Conservation (phyloP, 1,140 invertebrate genomes). For the Goniozus legneri region DNA sequence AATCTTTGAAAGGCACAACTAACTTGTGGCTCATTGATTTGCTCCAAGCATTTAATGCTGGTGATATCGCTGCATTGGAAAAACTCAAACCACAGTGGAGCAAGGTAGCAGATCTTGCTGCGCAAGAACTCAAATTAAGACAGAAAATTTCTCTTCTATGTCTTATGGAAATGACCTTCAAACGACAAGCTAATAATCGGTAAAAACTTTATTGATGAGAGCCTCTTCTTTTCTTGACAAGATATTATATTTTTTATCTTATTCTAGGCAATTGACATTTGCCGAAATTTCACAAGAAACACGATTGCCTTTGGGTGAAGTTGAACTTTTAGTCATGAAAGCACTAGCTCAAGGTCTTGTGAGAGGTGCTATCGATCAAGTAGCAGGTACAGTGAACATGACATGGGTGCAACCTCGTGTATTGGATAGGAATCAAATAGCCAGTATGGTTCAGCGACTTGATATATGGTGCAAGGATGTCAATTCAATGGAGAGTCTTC, state of each 20-base stretch:
- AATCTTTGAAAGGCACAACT: constrained; percentile 76
- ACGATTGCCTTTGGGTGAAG: constrained; percentile 76
- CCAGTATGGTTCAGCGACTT: constrained; percentile 73
- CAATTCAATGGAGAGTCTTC: constrained; percentile 72
- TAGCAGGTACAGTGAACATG: constrained; percentile 72
- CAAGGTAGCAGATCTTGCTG: constrained; percentile 82
- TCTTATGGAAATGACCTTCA: constrained; percentile 92
- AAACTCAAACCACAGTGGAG: constrained; percentile 76
- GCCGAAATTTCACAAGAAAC: constrained; percentile 86
- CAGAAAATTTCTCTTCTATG: constrained; percentile 94
- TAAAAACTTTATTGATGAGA: constrained; percentile 12
- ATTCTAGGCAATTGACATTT: constrained; percentile 80
- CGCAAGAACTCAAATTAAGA: constrained; percentile 77
- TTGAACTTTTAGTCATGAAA: constrained; percentile 97
- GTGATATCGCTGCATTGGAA: constrained; percentile 86
- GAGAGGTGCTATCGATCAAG: constrained; percentile 93
- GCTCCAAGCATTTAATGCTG: constrained; percentile 88
- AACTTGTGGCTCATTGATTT: constrained; percentile 89
- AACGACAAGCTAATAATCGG: constrained; percentile 67
- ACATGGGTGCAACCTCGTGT: constrained; percentile 88
- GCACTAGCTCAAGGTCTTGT: constrained; percentile 93
- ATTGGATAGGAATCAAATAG: constrained; percentile 72
- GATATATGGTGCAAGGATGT: constrained; percentile 82
- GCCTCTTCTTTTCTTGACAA: constrained; percentile 3
- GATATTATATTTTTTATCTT: constrained; percentile 8